These are phyloP conservation scores for Gymnogyps californianus DNA, from an alignment of 2,113 vertebrate species.

Conservation along the genomic window DNA sequence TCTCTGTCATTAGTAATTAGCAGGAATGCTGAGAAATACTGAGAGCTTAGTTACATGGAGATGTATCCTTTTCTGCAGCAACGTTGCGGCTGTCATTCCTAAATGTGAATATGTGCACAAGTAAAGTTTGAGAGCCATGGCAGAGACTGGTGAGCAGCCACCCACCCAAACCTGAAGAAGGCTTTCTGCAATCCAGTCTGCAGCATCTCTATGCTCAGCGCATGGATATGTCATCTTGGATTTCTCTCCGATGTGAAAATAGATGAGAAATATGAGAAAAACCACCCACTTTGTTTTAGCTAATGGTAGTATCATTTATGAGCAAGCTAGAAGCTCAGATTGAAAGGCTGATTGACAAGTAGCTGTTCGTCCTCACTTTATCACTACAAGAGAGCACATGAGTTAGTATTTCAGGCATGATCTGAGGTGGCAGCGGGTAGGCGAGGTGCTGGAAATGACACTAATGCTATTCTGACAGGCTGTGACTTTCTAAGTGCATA, in stretches of 20 bases:
- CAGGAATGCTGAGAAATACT: not conserved
- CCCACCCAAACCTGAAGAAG: not conserved
- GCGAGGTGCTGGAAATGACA: constrained; percentile 2
- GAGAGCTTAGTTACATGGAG: not conserved
- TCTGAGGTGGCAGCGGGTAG: not conserved
- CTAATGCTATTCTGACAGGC: constrained; percentile 18
- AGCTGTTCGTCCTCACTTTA: not conserved
- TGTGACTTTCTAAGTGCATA: not conserved
- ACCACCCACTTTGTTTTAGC: constrained; percentile 1
- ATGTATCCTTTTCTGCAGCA: not conserved
- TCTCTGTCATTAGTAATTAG: not conserved
- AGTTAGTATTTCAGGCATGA: constrained; percentile 13
- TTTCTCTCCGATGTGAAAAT: not conserved
- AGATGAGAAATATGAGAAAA: not conserved
- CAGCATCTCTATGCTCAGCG: not conserved
- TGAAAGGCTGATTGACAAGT: constrained; percentile 12
- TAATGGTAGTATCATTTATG: not conserved
- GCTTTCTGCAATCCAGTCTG: not conserved
- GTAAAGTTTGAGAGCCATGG: not conserved
- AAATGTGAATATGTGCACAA: fast-evolving
- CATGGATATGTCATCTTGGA: not conserved
- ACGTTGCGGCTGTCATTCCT: not conserved
- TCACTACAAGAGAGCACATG: not conserved
- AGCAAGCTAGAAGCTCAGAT: not conserved
- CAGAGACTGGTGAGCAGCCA: not conserved